Conservation (phyloP, 2,113 vertebrate genomes). For the Urocynchramus pylzowi region DNA sequence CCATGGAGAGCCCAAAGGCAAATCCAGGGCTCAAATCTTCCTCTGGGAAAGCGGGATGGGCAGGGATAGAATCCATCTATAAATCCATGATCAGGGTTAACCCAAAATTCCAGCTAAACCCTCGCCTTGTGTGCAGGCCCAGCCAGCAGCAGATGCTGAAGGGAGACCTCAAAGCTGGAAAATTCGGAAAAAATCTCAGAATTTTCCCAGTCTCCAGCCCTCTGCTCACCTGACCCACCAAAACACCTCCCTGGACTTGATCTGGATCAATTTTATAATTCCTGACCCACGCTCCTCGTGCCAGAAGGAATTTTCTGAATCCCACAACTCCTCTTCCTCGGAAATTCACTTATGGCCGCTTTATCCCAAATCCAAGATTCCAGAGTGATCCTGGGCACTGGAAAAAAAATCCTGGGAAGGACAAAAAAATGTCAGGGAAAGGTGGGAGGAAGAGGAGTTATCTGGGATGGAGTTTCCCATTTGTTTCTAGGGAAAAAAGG, state of each 20-base stretch:
- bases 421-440: background rate
- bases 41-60: background rate
- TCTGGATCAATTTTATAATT: background rate
- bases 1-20: background rate
- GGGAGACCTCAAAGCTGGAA: background rate
- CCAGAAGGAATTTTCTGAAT: background rate
- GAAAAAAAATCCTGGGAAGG: background rate
- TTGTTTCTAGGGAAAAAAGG: background rate
- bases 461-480: background rate
- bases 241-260: background rate
- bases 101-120: background rate
- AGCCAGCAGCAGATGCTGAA: background rate
- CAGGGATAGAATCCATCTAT: background rate
- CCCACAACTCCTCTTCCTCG: background rate
- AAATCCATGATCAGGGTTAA: background rate
- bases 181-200: no score
- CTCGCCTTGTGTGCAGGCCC: no score
- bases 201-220: background rate
- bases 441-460: background rate
- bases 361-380: background rate
- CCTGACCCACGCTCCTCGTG: background rate
- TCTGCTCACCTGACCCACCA: accelerated
- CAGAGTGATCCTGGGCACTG: background rate
- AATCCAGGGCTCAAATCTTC: background rate
- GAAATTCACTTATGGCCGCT: background rate